Conservation (phyloP, 2,888 invertebrate genomes). For the Drosophila anomelani region DNA sequence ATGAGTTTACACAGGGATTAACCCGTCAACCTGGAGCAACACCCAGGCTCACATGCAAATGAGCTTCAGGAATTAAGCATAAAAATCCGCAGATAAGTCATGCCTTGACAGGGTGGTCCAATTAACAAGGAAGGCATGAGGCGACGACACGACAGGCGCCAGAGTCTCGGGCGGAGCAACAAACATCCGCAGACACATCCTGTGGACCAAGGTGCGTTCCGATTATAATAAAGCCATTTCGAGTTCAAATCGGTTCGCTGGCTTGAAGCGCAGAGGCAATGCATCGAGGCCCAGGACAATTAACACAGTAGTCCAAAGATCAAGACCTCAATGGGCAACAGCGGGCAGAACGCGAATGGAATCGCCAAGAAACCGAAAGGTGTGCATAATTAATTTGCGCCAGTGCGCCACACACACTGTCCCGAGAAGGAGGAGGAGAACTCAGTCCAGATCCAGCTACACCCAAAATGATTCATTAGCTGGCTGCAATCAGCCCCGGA, state of each 20-base stretch:
- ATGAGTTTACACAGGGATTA: conserved; percentile 63
- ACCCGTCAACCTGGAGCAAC: conserved; percentile 51
- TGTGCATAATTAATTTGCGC: conserved; percentile 84
- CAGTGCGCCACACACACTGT: conserved; percentile 63
- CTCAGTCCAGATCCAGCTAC: conserved; percentile 12
- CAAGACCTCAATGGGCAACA: conserved; percentile 76
- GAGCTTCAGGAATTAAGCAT: conserved; percentile 52
- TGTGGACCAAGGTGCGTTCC: conserved; percentile 20
- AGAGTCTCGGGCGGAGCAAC: conserved; percentile 22
- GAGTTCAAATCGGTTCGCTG: conserved; percentile 73
- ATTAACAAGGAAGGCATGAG: conserved; percentile 61
- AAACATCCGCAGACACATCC: conserved; percentile 38
- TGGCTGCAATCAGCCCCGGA: conserved; percentile 76
- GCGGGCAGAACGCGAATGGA: conserved; percentile 38
- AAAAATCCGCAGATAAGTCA: conserved; percentile 55
- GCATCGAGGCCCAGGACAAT: conserved; percentile 73
- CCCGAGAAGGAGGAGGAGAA: conserved; percentile 4
- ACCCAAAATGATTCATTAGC: conserved; percentile 82
- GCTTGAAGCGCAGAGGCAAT: conserved; percentile 35
- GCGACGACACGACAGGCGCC: conserved; percentile 55
- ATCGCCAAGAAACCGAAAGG: conserved; percentile 60
- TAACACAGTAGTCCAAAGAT: conserved; percentile 84
- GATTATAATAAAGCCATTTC: conserved; percentile 76
- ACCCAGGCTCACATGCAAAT: conserved; percentile 57
- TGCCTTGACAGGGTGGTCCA: conserved; percentile 70